Percentiles rank a stretch among this genome's conserved stretches.
These are phyloP conservation scores for Panagrolaimus sp. DNA, from an alignment of 1,140 invertebrate species.

Conservation along the genomic window DNA sequence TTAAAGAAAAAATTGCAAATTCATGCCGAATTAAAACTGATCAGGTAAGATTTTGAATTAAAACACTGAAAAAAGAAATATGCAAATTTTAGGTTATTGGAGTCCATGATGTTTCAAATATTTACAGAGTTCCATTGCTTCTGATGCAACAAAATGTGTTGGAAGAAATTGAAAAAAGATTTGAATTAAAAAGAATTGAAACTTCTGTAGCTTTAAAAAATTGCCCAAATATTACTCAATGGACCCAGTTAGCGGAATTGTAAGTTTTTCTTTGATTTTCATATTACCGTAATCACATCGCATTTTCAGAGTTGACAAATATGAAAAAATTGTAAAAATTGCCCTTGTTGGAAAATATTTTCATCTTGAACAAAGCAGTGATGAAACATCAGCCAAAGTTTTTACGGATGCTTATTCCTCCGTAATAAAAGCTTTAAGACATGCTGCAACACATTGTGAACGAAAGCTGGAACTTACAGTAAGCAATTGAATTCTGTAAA, in stretches of 20 bases:
- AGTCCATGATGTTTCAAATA: slow-evolving; percentile 85
- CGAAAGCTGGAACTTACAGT: slow-evolving; percentile 67
- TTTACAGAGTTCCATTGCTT: slow-evolving; percentile 88
- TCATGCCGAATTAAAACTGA: slow-evolving; percentile 17
- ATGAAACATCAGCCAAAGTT: slow-evolving; percentile 24
- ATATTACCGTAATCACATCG: background rate
- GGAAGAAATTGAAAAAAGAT: slow-evolving; percentile 60
- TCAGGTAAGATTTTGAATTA: background rate
- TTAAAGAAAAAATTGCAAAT: slow-evolving; percentile 84
- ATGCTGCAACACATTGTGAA: slow-evolving; percentile 77
- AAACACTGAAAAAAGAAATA: too few species aligned
- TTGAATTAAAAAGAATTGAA: slow-evolving; percentile 33
- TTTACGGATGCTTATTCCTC: slow-evolving; percentile 95
- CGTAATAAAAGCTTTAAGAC: slow-evolving; percentile 86
- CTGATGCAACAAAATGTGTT: slow-evolving; percentile 85
- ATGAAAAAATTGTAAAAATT: slow-evolving; percentile 78
- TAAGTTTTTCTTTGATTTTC: slow-evolving; percentile 45
- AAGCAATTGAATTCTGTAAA: background rate
- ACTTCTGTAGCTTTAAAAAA: slow-evolving; percentile 63
- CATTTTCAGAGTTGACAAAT: slow-evolving; percentile 68
- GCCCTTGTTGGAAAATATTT: slow-evolving; percentile 98
- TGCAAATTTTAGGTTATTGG: slow-evolving; percentile 65
- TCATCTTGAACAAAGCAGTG: slow-evolving; percentile 60
- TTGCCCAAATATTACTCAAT: slow-evolving; percentile 70
- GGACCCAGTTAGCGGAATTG: slow-evolving; percentile 80